These are phyloP conservation scores for Distichodus sexfasciatus DNA, from an alignment of 2,797 vertebrate genomes.

Conservation along the genomic window DNA sequence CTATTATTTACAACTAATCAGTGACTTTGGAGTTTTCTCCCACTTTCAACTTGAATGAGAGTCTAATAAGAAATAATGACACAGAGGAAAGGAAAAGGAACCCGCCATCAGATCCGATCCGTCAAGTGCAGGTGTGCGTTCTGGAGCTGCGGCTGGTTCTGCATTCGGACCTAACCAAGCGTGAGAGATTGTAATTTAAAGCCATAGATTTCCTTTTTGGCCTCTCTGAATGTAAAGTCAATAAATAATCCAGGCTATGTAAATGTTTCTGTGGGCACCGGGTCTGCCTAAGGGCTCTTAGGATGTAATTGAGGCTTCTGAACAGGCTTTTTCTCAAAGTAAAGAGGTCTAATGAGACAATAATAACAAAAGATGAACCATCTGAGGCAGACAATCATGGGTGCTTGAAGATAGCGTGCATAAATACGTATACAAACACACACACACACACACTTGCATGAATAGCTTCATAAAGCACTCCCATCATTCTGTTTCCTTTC, in stretches of 20 bases:
- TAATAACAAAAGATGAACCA: slow-evolving; percentile 79
- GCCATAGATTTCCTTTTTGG: slow-evolving; percentile 37
- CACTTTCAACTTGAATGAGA: slow-evolving; percentile 56
- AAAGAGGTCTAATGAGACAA: slow-evolving; percentile 72
- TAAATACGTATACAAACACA: slow-evolving; percentile 49
- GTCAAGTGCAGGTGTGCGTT: slow-evolving; percentile 45
- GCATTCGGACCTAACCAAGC: slow-evolving; percentile 50
- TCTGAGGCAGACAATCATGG: slow-evolving; percentile 77
- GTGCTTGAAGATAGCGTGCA: slow-evolving; percentile 35
- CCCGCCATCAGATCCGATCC: slow-evolving; percentile 49
- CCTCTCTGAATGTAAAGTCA: slow-evolving; percentile 46
- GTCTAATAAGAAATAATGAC: slow-evolving; percentile 58
- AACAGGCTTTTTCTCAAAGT: slow-evolving; percentile 54
- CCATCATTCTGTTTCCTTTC: slow-evolving; percentile 43
- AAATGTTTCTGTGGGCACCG: slow-evolving; percentile 47
- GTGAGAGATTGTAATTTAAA: slow-evolving; percentile 49
- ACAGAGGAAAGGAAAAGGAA: slow-evolving; percentile 50
- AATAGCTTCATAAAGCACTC: slow-evolving; percentile 28
- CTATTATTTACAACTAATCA: slow-evolving; percentile 70
- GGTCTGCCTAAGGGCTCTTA: slow-evolving; percentile 46
- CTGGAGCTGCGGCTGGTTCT: slow-evolving; percentile 4
- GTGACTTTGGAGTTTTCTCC: slow-evolving; percentile 51
- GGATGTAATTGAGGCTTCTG: slow-evolving; percentile 47
- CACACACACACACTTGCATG: slow-evolving; percentile 37
- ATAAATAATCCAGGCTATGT: slow-evolving; percentile 45